Base-by-base conservation (phyloP, 2,888 invertebrate genomes). In the Drosophila sordidula region DNA sequence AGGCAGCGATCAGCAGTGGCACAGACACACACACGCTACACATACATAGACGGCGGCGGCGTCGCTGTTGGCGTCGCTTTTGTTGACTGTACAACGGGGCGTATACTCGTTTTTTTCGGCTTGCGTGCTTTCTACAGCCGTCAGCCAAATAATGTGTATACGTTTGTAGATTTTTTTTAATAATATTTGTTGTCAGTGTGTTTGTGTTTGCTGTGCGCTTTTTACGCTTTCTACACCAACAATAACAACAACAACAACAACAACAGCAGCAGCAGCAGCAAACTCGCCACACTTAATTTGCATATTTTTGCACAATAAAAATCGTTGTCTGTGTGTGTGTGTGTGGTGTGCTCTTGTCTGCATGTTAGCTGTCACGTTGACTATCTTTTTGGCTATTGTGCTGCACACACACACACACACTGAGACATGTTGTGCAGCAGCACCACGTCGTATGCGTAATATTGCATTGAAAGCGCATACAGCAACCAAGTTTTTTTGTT, bases 71-170 rank as follows among this genome's bases (percentile, higher is more conserved):
- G 55, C 51, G 41, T 52, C 45, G 50, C 49, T 51, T 75, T 74
- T 75, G 74, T 72, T 76, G 87, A 75, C 69, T 84, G 85, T 80
- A 86, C 79, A 70, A 72, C 86, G 80, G 75, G 90, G 84, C 90
- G 90, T 90, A 90, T 90, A 82, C 90, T 88, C 74, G 76, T 86
- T 87, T 75, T 74, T 80, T 83, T 79, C 77, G 52, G 66, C 62
- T 64, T 72, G 70, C 66, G 70, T 79, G 78, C 78, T 88, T 86
- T 86, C 75, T 84, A 78, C 82, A 71, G 69, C 70, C 78, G 71
- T 70, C 84, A 78, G 68, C 72, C 75, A 72, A 78, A 80, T 72
- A 84, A 84, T 78, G 58, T 87, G 84, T 82, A 84, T 87, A 80
- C 75, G 70, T 79, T 51, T 49, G 58, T 77, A 38, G 14, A 39